Evolutionary conservation across 2,888 invertebrate species (phyloP).

Genomic region (Cetonia aurata): DNA sequence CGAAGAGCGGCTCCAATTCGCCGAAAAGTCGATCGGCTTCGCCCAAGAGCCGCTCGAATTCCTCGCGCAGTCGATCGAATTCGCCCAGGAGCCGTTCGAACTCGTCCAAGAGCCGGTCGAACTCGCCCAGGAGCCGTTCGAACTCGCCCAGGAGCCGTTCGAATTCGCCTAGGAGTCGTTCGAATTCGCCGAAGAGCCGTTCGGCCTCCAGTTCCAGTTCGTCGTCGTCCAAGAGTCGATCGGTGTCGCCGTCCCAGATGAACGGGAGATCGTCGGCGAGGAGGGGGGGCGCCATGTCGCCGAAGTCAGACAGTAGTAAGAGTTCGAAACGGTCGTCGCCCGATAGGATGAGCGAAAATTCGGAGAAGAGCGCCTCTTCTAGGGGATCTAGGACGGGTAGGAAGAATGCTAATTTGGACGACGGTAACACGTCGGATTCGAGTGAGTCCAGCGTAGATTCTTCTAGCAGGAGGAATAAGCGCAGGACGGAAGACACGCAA

Average conservation of each 20-base stretch:
- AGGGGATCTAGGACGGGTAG: constrained; percentile 50
- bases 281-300: constrained; percentile 49
- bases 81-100: constrained; percentile 40
- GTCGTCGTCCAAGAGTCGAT: constrained; percentile 59
- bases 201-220: constrained; percentile 52
- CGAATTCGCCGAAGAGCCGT: constrained; percentile 42
- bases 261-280: constrained; percentile 24
- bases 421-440: constrained; percentile 64
- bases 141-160: constrained; percentile 50
- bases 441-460: constrained; percentile 63
- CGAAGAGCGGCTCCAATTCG: constrained; percentile 41
- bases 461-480: constrained; percentile 60
- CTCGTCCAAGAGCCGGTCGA: constrained; percentile 51
- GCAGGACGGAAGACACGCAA: constrained; percentile 60
- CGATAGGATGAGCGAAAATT: constrained; percentile 50
- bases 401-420: constrained; percentile 58
- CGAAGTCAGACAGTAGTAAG: constrained; percentile 57
- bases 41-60: constrained; percentile 33
- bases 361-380: constrained; percentile 51
- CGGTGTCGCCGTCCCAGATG: constrained; percentile 32
- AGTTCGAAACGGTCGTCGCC: constrained; percentile 57
- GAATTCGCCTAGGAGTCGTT: constrained; percentile 43
- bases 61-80: constrained; percentile 29
- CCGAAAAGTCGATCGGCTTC: constrained; percentile 45
- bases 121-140: constrained; percentile 54